Evolutionary conservation across 1,140 invertebrate species (phyloP).

Genomic region (Anastrepha obliqua): DNA sequence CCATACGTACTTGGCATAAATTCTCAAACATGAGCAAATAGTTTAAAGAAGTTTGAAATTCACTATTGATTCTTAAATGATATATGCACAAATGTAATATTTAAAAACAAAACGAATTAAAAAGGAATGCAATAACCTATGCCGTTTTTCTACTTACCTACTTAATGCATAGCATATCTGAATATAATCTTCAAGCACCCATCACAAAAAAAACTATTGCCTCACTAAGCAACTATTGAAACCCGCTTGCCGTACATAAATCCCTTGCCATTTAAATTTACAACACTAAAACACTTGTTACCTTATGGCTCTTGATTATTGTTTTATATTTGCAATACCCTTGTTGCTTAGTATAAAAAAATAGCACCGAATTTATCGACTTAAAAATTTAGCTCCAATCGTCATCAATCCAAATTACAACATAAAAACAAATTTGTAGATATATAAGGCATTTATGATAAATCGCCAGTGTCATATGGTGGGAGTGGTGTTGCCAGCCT

Average conservation of each 20-base stretch:
- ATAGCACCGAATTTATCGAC: not conserved
- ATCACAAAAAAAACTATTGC: not conserved
- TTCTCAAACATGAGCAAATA: too few species aligned
- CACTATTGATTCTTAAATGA: too few species aligned
- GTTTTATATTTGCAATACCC: not conserved
- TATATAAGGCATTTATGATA: not conserved
- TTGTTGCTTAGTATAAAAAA: constrained; percentile 7
- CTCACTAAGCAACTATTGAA: not conserved
- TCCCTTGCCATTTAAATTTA: not conserved
- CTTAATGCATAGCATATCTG: too few species aligned
- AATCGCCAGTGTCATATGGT: constrained; percentile 8
- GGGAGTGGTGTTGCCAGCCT: not conserved
- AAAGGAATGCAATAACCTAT: too few species aligned
- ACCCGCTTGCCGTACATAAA: not conserved
- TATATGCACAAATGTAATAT: too few species aligned
- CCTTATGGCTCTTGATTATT: not conserved
- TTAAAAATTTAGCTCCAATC: not conserved
- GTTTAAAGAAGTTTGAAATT: too few species aligned
- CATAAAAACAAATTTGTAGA: not conserved
- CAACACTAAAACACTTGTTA: not conserved
- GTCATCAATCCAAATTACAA: not conserved
- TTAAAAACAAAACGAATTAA: too few species aligned
- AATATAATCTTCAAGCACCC: not conserved
- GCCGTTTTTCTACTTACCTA: too few species aligned
- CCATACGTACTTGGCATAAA: too few species aligned